Conservation (phyloP, 2,113 vertebrate genomes). For the Marcusenius ussheri region DNA sequence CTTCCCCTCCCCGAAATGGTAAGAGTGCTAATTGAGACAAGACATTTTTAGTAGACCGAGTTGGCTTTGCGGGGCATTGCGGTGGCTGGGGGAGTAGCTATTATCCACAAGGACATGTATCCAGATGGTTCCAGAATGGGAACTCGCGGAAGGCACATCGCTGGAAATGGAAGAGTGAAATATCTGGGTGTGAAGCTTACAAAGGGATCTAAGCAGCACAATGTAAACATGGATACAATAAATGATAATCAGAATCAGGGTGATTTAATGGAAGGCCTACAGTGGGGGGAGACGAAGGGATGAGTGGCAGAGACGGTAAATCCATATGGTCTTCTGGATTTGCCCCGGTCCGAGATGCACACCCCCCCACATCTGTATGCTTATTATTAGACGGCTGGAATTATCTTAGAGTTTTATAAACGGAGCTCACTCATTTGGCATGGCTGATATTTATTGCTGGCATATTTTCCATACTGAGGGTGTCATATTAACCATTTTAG, state of each 20-base stretch:
- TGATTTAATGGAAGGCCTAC: neutral
- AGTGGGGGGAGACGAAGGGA: neutral
- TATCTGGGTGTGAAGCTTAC: neutral
- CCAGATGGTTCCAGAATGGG: neutral
- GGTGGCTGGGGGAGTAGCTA: neutral
- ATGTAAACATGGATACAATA: neutral
- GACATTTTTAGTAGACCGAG: neutral
- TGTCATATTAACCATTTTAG: neutral
- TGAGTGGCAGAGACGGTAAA: neutral
- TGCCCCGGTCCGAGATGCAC: neutral
- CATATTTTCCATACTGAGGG: neutral
- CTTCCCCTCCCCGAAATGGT: conserved; percentile 62
- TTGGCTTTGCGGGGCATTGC: neutral
- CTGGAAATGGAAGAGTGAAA: neutral
- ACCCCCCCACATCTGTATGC: neutral
- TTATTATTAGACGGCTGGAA: neutral
- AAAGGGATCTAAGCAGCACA: neutral
- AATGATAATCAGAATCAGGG: neutral
- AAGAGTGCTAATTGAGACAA: conserved; percentile 20
- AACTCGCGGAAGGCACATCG: neutral
- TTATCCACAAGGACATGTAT: neutral
- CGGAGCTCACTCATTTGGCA: neutral
- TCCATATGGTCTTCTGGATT: neutral
- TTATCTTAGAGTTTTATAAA: neutral
- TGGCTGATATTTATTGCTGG: neutral